Conservation (phyloP, 2,888 invertebrate species). For the Willowsia nigromaculata region DNA sequence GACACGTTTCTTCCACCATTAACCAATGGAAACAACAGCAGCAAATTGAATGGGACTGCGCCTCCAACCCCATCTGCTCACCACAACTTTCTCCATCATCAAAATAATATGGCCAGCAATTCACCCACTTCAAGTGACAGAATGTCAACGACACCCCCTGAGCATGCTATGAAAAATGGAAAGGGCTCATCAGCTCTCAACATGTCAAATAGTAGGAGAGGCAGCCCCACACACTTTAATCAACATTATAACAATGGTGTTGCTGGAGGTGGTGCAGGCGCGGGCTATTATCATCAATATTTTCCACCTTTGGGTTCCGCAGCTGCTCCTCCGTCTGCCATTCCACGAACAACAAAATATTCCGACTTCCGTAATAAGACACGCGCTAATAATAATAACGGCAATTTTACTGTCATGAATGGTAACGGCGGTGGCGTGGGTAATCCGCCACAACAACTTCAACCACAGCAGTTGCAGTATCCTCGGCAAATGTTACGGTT, state of each 20-base stretch:
- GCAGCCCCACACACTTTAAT: slow-evolving; percentile 50
- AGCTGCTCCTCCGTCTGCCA: slow-evolving; percentile 53
- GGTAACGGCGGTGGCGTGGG: background rate
- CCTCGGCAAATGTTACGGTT: slow-evolving; percentile 31
- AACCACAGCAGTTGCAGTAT: background rate
- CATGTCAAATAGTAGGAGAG: slow-evolving; percentile 27
- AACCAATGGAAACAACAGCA: slow-evolving; percentile 33
- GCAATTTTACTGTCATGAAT: background rate
- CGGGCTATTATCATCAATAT: slow-evolving; percentile 60
- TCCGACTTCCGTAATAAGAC: slow-evolving; percentile 73
- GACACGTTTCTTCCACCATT: slow-evolving; percentile 73
- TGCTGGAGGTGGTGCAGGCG: background rate
- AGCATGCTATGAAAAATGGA: slow-evolving; percentile 1
- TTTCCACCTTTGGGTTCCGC: slow-evolving; percentile 70
- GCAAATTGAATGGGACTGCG: slow-evolving; percentile 15
- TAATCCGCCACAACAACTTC: background rate
- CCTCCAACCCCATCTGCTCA: slow-evolving; percentile 53
- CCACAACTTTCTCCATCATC: slow-evolving; percentile 26
- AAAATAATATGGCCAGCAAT: slow-evolving; percentile 28
- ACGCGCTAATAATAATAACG: slow-evolving; percentile 36
- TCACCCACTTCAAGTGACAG: slow-evolving; percentile 69
- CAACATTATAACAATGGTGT: slow-evolving; percentile 2
- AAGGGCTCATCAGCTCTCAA: slow-evolving; percentile 28
- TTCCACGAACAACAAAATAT: slow-evolving; percentile 76
- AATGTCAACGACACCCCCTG: slow-evolving; percentile 63